Conservation (phyloP, 1,140 invertebrate species). For the Cataglyphis hispanica region DNA sequence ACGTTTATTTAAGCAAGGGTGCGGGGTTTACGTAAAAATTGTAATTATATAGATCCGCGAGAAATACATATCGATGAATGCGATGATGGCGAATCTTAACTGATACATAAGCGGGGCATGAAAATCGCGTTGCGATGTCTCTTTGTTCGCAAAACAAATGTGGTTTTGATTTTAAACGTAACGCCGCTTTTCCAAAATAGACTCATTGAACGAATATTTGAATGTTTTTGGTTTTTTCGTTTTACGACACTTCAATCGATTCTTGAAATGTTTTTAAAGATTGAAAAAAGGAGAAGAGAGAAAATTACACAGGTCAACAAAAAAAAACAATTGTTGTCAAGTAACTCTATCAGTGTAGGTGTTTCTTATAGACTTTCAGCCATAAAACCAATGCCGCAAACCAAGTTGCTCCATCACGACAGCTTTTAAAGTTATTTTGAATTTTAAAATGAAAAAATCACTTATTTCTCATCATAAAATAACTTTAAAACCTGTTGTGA, state of each 20-base stretch:
- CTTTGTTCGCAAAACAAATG: neutral
- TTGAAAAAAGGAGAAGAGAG: neutral
- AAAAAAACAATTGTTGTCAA: too few species aligned
- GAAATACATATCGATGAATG: neutral
- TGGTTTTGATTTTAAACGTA: slow-evolving; percentile 19
- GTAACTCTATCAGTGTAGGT: too few species aligned
- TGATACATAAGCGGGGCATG: neutral
- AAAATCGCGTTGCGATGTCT: slow-evolving; percentile 18
- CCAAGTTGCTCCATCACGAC: too few species aligned
- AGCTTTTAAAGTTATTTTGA: too few species aligned
- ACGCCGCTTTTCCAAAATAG: slow-evolving; percentile 16
- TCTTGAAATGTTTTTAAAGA: neutral
- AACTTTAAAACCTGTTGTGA: too few species aligned
- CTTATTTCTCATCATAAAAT: too few species aligned
- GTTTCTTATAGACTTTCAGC: too few species aligned
- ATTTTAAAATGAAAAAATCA: too few species aligned
- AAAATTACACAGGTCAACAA: too few species aligned
- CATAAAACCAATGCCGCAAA: too few species aligned
- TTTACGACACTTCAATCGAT: neutral
- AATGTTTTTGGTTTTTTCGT: too few species aligned
- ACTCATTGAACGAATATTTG: neutral
- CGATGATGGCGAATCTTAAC: neutral
- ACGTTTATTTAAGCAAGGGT: slow-evolving; percentile 19
- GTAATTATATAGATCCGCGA: slow-evolving; percentile 54
- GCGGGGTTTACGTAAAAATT: slow-evolving; percentile 59